Base-by-base conservation (phyloP, 2,797 vertebrate genomes). In the Phoebastria nigripes region DNA sequence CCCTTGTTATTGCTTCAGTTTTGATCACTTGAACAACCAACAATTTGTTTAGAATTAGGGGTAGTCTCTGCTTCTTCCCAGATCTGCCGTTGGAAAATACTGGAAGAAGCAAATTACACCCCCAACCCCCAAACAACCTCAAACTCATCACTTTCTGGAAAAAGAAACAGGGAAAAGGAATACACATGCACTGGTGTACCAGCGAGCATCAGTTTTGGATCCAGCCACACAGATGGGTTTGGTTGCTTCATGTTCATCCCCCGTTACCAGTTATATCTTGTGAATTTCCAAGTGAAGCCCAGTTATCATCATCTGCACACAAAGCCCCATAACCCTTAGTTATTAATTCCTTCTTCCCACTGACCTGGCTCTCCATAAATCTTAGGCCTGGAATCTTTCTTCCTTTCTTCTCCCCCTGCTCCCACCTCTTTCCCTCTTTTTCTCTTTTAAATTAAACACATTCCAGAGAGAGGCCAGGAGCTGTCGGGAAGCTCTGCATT, bases 361-460 rank as follows among this genome's bases (percentile, higher is more conserved):
- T 73, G 87, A 72, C 66, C 78, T 90, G 88, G 39, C 94, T 97
- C 91, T 82, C 93, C 66, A 89, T 97, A 96, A 97, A 96, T 95
- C 88, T 93, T 35, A 28, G 73, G 85, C 91, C 85, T 96, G 95
- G 93, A 96, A 82, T 94, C 82, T 90, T 90, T 97, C 91, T 93
- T 92, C 79, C 52, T 96, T 94, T 96, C 95, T 94, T 89, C 73
- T 89, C 65, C 82, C 65, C 49, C 44, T 77, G 74, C 89, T 96
- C 84, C 90, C 83, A 93, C 78, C 77, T 94, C 87, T 81, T 91
- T 74, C 63, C 56, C 26, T 89, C 67, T 90, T 93, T 84, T 90
- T 80, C 77, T 95, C 86, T 90, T 96, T 87, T 96, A 97, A 97
- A 97, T 97, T 96, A 97, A 97, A 97, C 94, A 85, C 96, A 95